Conservation (phyloP, 2,888 invertebrate genomes). For the Enchytraeus crypticus region DNA sequence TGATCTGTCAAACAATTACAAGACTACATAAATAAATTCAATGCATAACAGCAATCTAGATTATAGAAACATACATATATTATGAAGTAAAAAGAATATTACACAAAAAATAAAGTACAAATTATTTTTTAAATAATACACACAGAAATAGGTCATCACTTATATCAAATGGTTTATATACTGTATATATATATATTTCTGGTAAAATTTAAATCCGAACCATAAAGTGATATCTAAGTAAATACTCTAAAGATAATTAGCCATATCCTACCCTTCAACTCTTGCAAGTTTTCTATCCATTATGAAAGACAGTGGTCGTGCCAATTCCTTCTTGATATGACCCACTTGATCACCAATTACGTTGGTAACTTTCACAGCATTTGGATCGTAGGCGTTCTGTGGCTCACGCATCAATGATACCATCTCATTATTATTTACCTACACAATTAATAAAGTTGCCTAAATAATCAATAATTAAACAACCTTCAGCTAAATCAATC, state of each 20-base stretch:
- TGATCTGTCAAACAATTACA: too few species aligned
- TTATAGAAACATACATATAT: too few species aligned
- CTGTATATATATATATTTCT: too few species aligned
- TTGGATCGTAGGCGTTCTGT: conserved; percentile 29
- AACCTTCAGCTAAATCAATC: too few species aligned
- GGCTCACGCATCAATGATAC: conserved; percentile 30
- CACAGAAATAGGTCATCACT: background rate
- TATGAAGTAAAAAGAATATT: too few species aligned
- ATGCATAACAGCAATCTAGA: too few species aligned
- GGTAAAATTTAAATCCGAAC: too few species aligned
- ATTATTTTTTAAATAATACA: background rate
- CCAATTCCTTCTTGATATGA: conserved; percentile 32
- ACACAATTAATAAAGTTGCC: too few species aligned
- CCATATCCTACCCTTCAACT: background rate
- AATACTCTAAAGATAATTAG: too few species aligned
- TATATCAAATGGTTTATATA: background rate
- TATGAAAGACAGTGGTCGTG: conserved; percentile 27
- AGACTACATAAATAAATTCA: too few species aligned
- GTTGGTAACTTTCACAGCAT: conserved; percentile 30
- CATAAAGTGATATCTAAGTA: too few species aligned
- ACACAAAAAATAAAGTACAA: background rate
- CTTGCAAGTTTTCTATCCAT: conserved; percentile 9
- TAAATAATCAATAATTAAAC: too few species aligned
- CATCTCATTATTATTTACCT: conserved; percentile 33
- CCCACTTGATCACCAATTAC: conserved; percentile 30